Base-by-base conservation (phyloP, 2,888 invertebrate genomes). In the Trachelus troglodyta region DNA sequence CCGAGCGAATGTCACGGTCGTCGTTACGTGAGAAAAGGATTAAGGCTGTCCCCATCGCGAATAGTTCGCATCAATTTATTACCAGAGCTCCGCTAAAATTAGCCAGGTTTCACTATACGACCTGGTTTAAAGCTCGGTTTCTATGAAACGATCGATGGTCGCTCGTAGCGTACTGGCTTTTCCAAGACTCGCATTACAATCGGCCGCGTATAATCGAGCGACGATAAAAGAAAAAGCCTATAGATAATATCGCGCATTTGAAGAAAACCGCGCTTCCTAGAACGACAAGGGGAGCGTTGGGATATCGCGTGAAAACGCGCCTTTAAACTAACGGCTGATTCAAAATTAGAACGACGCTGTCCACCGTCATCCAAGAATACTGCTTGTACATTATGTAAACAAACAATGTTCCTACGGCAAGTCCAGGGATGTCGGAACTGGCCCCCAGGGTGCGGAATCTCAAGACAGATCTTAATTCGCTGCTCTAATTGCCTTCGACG, bases 321-420 rank as follows among this genome's bases (percentile, higher is more conserved):
- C 56, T 56, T 56, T 9, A 56, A 23, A 23, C 23, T 2, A 2
- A 4, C 56, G 56, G 56, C 56, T 1, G 23, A 6, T 56, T 56
- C 23, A 56, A 56, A 56, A 56, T 56, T 56, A 56, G 56, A 79
- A 81, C 79, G 76, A 77, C 78, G 77, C 79, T 79, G 81, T 79
- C 81, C 81, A 75, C 81, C 76, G 77, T 78, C 78, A 79, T 82
- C 82, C 79, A 82, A 84, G 83, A 85, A 86, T 87, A 86, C 83
- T 85, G 77, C 79, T 76, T 71, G 15, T n/a, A 31, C 15, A 34
- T 71, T 34, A 15, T 71, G 71, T 71, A 71, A 71, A 71, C 33
- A 71, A 71, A 71, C 71, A 71, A 71, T 31, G 34, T 15, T 31
- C 71, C 31, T 31, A 31, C 71, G 71, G 23, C 56, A 56, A 56